phyloP scores from a whole-genome alignment of 2,888 invertebrate genomes.

The Torymus auratus region DNA sequence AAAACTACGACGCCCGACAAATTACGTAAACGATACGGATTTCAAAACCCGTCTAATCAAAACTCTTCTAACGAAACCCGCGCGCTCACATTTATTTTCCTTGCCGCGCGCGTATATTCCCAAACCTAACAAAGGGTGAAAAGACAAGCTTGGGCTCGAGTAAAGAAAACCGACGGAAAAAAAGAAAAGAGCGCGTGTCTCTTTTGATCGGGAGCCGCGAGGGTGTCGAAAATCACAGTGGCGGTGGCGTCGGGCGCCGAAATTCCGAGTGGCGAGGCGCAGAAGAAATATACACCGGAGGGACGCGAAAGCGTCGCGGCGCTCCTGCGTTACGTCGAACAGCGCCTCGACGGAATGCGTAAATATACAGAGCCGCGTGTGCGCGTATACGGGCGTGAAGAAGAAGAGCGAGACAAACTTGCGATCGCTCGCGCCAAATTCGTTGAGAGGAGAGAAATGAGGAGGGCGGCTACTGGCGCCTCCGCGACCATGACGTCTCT shows the following conservation, averaged over 20 bases:
- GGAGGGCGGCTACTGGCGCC: slow-evolving; percentile 16
- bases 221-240: slow-evolving; percentile 14
- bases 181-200: neutral
- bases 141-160: neutral
- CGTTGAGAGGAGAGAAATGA: slow-evolving; percentile 62
- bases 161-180: neutral
- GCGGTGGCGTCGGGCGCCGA: neutral
- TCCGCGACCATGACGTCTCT: slow-evolving; percentile 35
- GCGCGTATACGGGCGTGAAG: slow-evolving; percentile 44
- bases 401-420: slow-evolving; percentile 52
- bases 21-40: slow-evolving; percentile 42
- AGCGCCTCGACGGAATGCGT: slow-evolving; percentile 68
- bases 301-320: slow-evolving; percentile 74
- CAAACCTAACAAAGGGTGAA: slow-evolving; percentile 32
- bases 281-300: slow-evolving; percentile 74
- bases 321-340: slow-evolving; percentile 74
- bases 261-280: slow-evolving; percentile 63
- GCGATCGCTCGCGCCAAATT: slow-evolving; percentile 23
- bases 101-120: slow-evolving; percentile 3
- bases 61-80: slow-evolving; percentile 1
- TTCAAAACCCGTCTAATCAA: slow-evolving; percentile 34
- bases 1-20: slow-evolving; percentile 16
- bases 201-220: slow-evolving; percentile 14
- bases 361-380: slow-evolving; percentile 71
- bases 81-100: slow-evolving; percentile 26